A percentile compares a stretch with the other conserved stretches of the same genome.
These are phyloP conservation scores for Xyliphius kryptos DNA, from an alignment of 2,113 vertebrate genomes.

Conservation along the genomic window DNA sequence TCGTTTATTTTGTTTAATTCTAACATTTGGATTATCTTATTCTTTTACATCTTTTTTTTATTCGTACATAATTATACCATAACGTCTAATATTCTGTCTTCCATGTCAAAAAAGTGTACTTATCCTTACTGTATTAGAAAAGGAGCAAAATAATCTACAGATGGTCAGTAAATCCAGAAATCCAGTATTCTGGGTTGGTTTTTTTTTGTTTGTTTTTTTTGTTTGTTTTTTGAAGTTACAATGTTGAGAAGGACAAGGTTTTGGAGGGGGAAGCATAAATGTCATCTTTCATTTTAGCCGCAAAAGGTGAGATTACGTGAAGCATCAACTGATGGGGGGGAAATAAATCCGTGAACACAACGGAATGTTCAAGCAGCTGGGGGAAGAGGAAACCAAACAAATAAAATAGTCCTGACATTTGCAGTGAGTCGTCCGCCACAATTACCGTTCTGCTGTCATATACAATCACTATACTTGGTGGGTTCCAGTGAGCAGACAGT, in stretches of 20 bases:
- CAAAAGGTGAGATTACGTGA: conserved; percentile 51
- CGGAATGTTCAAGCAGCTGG: conserved; percentile 13
- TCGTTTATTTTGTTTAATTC: conserved; percentile 56
- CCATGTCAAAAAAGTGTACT: conserved; percentile 47
- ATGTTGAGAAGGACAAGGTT: conserved; percentile 21
- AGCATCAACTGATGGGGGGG: conserved; percentile 49
- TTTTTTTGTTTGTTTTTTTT: too few relatives aligned
- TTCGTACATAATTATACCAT: conserved; percentile 59
- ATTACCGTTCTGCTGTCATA: conserved; percentile 16
- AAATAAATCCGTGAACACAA: conserved; percentile 19
- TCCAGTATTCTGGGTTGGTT: too few relatives aligned
- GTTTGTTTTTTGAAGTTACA: conserved; percentile 28
- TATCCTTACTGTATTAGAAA: conserved; percentile 44
- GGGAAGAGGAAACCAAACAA: conserved; percentile 7
- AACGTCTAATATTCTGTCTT: conserved; percentile 65
- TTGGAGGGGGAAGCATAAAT: conserved; percentile 20
- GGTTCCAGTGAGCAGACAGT: conserved; percentile 16
- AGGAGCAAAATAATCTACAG: conserved; percentile 41
- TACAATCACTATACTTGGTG: conserved; percentile 14
- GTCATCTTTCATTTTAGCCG: conserved; percentile 36
- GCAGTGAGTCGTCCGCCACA: conserved; percentile 6
- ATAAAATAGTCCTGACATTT: conserved; percentile 20
- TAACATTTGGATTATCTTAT: conserved; percentile 46
- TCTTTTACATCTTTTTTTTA: conserved; percentile 55
- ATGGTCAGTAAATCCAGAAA: conserved; percentile 44